Percentiles rank a stretch among this genome's conserved stretches.
Conservation (phyloP, 1,140 invertebrate genomes). For the Dendrolimus punctatus region DNA sequence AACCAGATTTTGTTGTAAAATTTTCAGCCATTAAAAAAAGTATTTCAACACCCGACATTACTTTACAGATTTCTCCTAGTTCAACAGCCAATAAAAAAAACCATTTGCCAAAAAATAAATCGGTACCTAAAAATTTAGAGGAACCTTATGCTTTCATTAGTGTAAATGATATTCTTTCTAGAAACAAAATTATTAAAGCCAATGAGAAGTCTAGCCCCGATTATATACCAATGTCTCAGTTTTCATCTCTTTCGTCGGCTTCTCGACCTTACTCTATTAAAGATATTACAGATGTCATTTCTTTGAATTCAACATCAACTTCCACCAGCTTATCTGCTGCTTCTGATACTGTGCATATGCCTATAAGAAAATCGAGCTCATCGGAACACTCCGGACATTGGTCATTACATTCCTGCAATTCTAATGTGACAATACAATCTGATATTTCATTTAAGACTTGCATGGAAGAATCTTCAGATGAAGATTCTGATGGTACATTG, state of each 20-base stretch:
- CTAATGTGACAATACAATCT: slow-evolving; percentile 54
- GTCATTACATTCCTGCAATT: slow-evolving; percentile 57
- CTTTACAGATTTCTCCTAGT: slow-evolving; percentile 42
- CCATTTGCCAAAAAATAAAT: slow-evolving; percentile 46
- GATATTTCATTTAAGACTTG: slow-evolving; percentile 58
- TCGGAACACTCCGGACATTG: slow-evolving; percentile 63
- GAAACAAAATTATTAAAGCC: slow-evolving; percentile 22
- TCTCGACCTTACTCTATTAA: slow-evolving; percentile 55
- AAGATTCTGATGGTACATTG: slow-evolving; percentile 48
- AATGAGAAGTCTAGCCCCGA: slow-evolving; percentile 12
- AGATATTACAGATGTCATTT: slow-evolving; percentile 58
- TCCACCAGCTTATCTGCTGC: slow-evolving; percentile 44
- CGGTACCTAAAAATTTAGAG: slow-evolving; percentile 49
- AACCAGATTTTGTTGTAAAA: slow-evolving; percentile 44
- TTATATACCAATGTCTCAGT: slow-evolving; percentile 29
- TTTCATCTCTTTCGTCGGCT: slow-evolving; percentile 23
- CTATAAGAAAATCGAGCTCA: slow-evolving; percentile 47
- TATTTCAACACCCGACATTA: slow-evolving; percentile 61
- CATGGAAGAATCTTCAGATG: slow-evolving; percentile 53
- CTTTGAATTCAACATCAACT: slow-evolving; percentile 46
- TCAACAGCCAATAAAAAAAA: slow-evolving; percentile 29
- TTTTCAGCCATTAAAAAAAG: slow-evolving; percentile 63
- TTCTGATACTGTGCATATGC: slow-evolving; percentile 43
- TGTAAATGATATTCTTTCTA: slow-evolving; percentile 35
- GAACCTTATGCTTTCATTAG: slow-evolving; percentile 50